Evolutionary conservation across 2,113 vertebrate species (phyloP).

Genomic region (Ophthalmotilapia sp.): DNA sequence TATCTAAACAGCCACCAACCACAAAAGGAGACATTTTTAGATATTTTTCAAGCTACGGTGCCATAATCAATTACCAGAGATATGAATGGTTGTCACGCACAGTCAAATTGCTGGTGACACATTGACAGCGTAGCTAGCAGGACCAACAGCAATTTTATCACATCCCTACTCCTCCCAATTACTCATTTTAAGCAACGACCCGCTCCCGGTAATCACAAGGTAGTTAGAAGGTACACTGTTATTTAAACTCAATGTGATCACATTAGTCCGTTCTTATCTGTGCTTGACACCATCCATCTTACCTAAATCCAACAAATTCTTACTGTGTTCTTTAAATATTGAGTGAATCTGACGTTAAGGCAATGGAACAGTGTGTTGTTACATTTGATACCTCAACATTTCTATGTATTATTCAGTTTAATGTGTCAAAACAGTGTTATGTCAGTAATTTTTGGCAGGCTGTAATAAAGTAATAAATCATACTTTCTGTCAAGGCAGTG

Average conservation of each 20-base stretch:
- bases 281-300: neutral
- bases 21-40: constrained; percentile 13
- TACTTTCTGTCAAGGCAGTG: neutral
- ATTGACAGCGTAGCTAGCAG: constrained; percentile 17
- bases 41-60: neutral
- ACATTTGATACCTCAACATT: neutral
- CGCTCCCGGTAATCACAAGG: neutral
- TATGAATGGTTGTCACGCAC: neutral
- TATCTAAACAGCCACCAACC: neutral
- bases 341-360: neutral
- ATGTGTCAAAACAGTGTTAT: neutral
- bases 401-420: neutral
- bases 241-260: neutral
- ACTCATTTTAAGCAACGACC: neutral
- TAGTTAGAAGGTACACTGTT: neutral
- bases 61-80: constrained; percentile 26
- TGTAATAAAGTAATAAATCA: neutral
- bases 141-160: constrained; percentile 9
- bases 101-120: constrained; percentile 27
- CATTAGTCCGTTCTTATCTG: neutral
- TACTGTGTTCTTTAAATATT: neutral
- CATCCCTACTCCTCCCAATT: neutral
- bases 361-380: neutral
- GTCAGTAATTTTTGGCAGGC: neutral
- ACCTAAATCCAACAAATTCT: neutral